Conservation (phyloP, 2,113 vertebrate species). For the Erythrocercus mccallii region DNA sequence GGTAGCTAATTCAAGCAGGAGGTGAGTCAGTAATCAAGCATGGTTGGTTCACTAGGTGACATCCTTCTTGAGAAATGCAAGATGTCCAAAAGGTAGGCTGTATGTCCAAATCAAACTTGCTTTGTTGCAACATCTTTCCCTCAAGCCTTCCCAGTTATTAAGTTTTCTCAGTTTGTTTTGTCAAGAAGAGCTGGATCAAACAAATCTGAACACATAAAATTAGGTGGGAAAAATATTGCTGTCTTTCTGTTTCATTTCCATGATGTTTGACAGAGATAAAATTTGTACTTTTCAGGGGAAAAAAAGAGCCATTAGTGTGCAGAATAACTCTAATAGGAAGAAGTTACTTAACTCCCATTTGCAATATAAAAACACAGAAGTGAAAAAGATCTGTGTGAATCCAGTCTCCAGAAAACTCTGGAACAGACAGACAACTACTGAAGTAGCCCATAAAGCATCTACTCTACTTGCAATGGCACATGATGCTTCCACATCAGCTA, state of each 20-base stretch:
- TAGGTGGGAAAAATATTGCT: neutral
- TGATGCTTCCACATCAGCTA: neutral
- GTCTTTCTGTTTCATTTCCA: neutral
- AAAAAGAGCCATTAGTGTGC: neutral
- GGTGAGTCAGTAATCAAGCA: neutral
- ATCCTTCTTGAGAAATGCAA: neutral
- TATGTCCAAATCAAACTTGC: neutral
- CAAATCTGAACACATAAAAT: neutral
- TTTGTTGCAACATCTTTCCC: neutral
- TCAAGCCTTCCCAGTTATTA: neutral
- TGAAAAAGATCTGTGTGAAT: neutral
- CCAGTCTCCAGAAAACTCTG: neutral
- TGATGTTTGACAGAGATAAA: neutral
- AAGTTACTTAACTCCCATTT: neutral
- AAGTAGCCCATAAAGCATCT: neutral
- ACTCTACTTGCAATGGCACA: neutral
- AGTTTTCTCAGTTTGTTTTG: neutral
- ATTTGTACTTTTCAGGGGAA: neutral
- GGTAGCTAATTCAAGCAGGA: neutral
- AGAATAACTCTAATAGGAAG: neutral
- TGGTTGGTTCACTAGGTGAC: neutral
- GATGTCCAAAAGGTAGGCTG: neutral
- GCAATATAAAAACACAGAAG: neutral
- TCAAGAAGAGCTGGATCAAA: neutral
- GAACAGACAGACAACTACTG: neutral